These are phyloP conservation scores for Cephalotes varians DNA, from an alignment of 2,888 invertebrate species.

Conservation along the genomic window DNA sequence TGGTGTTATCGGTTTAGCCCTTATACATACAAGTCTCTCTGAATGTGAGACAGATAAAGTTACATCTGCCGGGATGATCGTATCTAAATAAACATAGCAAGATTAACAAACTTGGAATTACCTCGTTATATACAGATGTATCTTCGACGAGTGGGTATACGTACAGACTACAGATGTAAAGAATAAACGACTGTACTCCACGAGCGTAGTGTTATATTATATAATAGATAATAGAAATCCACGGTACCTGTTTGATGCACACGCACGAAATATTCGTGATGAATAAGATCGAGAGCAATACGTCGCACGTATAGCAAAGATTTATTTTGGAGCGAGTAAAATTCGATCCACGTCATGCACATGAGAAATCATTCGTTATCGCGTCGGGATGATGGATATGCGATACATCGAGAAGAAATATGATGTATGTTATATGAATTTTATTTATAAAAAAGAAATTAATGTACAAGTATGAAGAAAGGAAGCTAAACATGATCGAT, in stretches of 20 bases:
- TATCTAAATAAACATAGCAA: background rate
- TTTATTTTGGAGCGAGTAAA: background rate
- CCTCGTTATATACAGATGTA: background rate
- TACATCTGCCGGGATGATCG: constrained; percentile 2
- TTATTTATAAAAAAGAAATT: constrained; percentile 81
- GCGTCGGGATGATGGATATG: constrained; percentile 23
- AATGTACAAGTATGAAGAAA: constrained; percentile 80
- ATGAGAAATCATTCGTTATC: background rate
- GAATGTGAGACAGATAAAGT: background rate
- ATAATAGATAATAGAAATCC: background rate
- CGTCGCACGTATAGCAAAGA: background rate
- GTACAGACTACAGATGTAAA: background rate
- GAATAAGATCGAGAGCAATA: background rate
- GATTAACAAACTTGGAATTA: constrained; percentile 1
- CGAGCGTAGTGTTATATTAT: background rate
- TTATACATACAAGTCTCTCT: constrained; percentile 23
- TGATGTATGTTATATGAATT: constrained; percentile 59
- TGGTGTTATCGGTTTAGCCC: constrained; percentile 44
- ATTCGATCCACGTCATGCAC: background rate
- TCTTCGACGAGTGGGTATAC: background rate
- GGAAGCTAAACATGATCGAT: constrained; percentile 54
- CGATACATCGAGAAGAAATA: constrained; percentile 19
- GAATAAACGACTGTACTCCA: background rate
- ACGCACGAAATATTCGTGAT: background rate
- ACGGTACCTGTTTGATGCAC: background rate